Conservation (phyloP, 2,797 vertebrate species). For the Pelobates cultripes region DNA sequence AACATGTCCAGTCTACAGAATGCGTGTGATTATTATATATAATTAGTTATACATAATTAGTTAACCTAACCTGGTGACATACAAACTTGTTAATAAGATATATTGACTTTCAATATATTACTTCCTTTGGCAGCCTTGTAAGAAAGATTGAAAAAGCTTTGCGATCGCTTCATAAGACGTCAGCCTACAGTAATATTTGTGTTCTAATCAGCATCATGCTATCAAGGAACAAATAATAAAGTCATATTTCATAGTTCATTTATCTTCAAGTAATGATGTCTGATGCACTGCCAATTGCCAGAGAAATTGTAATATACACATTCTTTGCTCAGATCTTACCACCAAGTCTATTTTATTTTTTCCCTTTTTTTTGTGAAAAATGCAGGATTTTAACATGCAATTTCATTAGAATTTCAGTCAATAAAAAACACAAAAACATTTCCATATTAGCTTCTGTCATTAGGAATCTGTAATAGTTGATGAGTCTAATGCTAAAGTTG, state of each 20-base stretch:
- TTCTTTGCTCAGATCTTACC: constrained; percentile 27
- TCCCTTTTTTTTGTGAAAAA: background rate
- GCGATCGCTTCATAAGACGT: background rate
- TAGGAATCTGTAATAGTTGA: background rate
- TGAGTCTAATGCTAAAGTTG: no score
- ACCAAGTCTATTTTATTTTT: constrained; percentile 25
- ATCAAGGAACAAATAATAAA: constrained; percentile 11
- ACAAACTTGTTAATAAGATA: constrained; percentile 30
- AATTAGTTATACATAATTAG: background rate
- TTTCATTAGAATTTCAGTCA: constrained; percentile 23
- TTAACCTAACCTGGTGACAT: background rate
- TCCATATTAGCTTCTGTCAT: background rate
- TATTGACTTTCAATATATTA: background rate
- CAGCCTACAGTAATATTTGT: background rate
- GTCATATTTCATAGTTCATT: constrained; percentile 13
- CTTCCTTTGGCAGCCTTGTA: constrained; percentile 9
- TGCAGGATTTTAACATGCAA: constrained; percentile 2
- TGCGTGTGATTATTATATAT: background rate
- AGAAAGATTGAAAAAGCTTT: constrained; percentile 34
- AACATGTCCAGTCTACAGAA: background rate
- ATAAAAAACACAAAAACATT: background rate
- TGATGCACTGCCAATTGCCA: constrained; percentile 9
- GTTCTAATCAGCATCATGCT: background rate
- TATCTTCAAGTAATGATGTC: background rate
- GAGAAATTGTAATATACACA: background rate